A percentile compares a stretch with the other conserved stretches of the same genome.
Evolutionary conservation across 2,113 vertebrate genomes (phyloP).

Genomic region (Zootoca vivipara): DNA sequence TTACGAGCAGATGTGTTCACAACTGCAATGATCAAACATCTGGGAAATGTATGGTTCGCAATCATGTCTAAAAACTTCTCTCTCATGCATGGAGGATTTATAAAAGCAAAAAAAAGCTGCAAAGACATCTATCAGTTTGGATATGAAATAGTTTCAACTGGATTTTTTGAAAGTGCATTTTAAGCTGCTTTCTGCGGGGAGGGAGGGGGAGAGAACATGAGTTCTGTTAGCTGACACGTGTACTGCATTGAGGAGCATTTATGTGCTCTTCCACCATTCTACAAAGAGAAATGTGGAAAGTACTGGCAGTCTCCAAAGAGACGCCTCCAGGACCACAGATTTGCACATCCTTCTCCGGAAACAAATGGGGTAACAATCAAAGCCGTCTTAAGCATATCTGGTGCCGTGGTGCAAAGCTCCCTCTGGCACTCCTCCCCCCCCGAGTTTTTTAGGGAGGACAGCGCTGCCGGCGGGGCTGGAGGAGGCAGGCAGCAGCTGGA

Average conservation of each 20-base stretch:
- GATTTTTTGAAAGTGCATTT: too few relatives aligned
- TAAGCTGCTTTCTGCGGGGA: neutral
- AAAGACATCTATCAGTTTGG: neutral
- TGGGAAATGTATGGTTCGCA: neutral
- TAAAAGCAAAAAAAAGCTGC: too few relatives aligned
- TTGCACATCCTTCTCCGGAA: rapidly evolving
- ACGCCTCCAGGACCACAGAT: neutral
- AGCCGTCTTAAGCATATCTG: too few relatives aligned
- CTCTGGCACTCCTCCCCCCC: too few relatives aligned
- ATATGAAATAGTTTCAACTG: neutral
- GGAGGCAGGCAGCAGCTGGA: too few relatives aligned
- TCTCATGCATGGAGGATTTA: neutral
- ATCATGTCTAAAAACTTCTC: neutral
- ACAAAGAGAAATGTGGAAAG: neutral
- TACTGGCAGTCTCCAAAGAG: neutral
- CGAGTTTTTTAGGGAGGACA: too few relatives aligned
- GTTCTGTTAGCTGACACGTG: neutral
- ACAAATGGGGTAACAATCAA: rapidly evolving
- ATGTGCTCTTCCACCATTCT: too few relatives aligned
- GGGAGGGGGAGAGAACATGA: neutral
- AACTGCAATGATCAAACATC: neutral
- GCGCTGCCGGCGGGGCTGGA: too few relatives aligned
- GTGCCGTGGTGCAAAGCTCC: too few relatives aligned
- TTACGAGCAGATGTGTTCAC: neutral
- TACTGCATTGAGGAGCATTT: too few relatives aligned